Base-by-base conservation (phyloP, 2,113 vertebrate species). In the Noctilio leporinus region DNA sequence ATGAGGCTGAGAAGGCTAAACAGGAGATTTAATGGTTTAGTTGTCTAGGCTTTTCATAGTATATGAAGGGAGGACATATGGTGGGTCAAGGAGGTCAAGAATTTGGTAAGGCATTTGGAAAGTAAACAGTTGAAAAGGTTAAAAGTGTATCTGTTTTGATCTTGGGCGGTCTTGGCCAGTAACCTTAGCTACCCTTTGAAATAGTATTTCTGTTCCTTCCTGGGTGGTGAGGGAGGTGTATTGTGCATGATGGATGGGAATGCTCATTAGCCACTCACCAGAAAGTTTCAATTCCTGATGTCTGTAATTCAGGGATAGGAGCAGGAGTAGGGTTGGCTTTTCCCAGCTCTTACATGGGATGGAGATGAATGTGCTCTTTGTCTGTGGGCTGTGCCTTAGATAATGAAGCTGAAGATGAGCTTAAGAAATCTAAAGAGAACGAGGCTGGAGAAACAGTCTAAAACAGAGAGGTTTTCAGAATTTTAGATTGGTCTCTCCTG, bases 31-130 rank as follows among this genome's bases (percentile, higher is more conserved):
- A 49, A 62, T 28, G 20, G 51, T 35, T 89, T 62, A 30, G 43
- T 73, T 92, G 59, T 77, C 24, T 26, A 77, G 49, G 35, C 45
- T 89, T 96, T 84, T 95, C 75, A 49, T 47, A 40, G 49, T 57
- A 28, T 33, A 14, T 70, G 19, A 62, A 86, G 82, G 72, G 82
- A 86, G 82, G 78, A 96, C 95, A 94, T 89, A 85, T 95, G 96
- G 69, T 62, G 24, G 90, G 94, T 95, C 93, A 76, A 4, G 30
- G 64, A 86, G 97, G 97, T 96, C 85, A 97, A 77, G 95, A 94
- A 97, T 96, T 96, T 85, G 33, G 62, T 62, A 86, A 97, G 82
- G 95, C 72, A 95, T 97, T 95, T 97, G 88, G 35, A 97, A 97
- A 97, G 90, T 85, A 93, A 97, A 97, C 91, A 97, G 57, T 80